Percentiles rank a stretch among this genome's conserved stretches.
phyloP scores from a whole-genome alignment of 1,140 invertebrate genomes.

The Drosophila chauvacae region DNA sequence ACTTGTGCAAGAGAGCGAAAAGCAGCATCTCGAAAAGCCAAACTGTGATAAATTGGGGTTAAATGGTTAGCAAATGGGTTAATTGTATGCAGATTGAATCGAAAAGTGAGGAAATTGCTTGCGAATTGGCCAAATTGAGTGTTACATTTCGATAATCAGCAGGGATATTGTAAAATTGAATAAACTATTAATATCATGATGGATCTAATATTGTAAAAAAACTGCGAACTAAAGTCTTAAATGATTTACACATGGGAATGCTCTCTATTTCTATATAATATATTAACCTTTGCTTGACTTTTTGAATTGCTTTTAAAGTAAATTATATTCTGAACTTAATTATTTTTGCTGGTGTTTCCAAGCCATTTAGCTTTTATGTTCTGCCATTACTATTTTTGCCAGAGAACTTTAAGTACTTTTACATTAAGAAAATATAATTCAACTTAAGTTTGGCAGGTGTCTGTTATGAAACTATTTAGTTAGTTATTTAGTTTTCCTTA shows the following conservation, averaged over 20 bases:
- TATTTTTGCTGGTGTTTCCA: background rate
- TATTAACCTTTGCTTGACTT: conserved; percentile 1
- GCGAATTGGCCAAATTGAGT: conserved; percentile 20
- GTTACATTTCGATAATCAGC: conserved; percentile 11
- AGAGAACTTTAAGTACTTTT: background rate
- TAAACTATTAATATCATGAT: conserved; percentile 3
- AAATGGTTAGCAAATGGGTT: conserved; percentile 66
- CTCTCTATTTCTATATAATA: background rate
- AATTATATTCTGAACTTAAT: conserved; percentile 2
- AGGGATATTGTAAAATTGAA: conserved; percentile 6
- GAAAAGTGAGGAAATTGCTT: conserved; percentile 28
- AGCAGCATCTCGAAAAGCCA: conserved; percentile 49
- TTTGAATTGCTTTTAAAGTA: background rate
- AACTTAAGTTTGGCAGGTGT: background rate
- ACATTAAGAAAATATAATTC: background rate
- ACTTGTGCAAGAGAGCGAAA: conserved; percentile 47
- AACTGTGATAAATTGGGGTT: conserved; percentile 56
- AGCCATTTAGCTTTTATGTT: conserved; percentile 1
- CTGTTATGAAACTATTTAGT: background rate
- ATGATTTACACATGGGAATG: too few species aligned
- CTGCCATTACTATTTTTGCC: background rate
- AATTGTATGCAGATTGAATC: conserved; percentile 48
- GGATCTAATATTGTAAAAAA: background rate
- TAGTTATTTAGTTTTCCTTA: background rate
- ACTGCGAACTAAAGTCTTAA: background rate